These are phyloP conservation scores for Matsumurasca onukii DNA, from an alignment of 1,140 invertebrate species.

Conservation along the genomic window DNA sequence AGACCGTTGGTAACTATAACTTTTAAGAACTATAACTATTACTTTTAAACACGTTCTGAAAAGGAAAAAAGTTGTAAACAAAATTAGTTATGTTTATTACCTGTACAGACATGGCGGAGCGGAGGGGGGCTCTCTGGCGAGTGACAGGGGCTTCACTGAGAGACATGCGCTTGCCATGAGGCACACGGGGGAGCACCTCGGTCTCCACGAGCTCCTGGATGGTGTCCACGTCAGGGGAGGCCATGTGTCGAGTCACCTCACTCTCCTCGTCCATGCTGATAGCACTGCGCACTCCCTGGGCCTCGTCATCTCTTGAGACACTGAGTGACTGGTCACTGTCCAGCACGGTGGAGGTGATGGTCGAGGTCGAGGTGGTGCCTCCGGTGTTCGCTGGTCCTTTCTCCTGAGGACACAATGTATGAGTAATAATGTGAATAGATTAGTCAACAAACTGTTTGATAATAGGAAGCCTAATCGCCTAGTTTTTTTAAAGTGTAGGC, in stretches of 20 bases:
- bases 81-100: too few relatives aligned
- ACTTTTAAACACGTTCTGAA: too few relatives aligned
- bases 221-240: background rate
- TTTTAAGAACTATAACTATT: too few relatives aligned
- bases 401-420: background rate
- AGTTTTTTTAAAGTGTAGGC: too few relatives aligned
- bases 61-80: too few relatives aligned
- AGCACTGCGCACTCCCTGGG: background rate
- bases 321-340: conserved; percentile 22
- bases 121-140: conserved; percentile 10
- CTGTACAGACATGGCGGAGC: conserved; percentile 18
- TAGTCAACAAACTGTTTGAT: too few relatives aligned
- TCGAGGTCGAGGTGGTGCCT: conserved; percentile 15
- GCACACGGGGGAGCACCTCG: background rate
- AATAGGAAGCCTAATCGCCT: too few relatives aligned
- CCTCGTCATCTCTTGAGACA: background rate
- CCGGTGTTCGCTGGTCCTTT: background rate
- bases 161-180: conserved; percentile 32
- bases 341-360: background rate
- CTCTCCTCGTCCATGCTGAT: conserved; percentile 30
- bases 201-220: conserved; percentile 1
- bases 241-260: conserved; percentile 16
- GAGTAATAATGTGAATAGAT: too few relatives aligned
- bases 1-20: too few relatives aligned
- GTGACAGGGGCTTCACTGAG: conserved; percentile 15